phyloP scores from a whole-genome alignment of 2,888 invertebrate species.

The Salpingus planirostris region DNA sequence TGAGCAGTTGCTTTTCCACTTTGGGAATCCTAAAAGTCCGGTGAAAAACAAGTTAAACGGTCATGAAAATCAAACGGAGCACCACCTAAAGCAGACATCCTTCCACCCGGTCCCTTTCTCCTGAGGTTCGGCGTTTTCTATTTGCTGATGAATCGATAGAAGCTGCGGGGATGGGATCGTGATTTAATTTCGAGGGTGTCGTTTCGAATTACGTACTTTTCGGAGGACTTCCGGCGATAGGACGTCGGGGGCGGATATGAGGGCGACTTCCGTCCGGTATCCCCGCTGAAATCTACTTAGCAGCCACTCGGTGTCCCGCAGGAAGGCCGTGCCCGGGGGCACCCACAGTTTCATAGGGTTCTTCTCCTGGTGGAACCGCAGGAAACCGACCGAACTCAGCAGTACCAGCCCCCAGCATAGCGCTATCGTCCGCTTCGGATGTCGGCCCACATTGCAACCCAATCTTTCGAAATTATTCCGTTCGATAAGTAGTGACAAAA shows the following conservation, averaged over 20 bases:
- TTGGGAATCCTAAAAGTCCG: constrained; percentile 28
- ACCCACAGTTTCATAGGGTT: constrained; percentile 71
- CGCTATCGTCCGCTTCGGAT: constrained; percentile 53
- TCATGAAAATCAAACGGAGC: too few relatives aligned
- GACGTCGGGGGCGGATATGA: constrained; percentile 59
- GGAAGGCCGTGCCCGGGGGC: constrained; percentile 61
- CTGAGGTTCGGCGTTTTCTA: constrained; percentile 22
- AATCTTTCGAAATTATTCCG: constrained; percentile 43
- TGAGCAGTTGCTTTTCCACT: constrained; percentile 22
- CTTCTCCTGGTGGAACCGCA: constrained; percentile 61
- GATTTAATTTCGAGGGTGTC: too few relatives aligned
- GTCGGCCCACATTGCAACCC: constrained; percentile 50
- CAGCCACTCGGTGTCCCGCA: constrained; percentile 62
- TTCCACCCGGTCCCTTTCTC: constrained; percentile 38
- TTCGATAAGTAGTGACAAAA: neutral
- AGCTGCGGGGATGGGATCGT: too few relatives aligned
- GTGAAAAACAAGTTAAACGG: too few relatives aligned
- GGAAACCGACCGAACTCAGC: constrained; percentile 52
- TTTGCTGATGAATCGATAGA: constrained; percentile 23
- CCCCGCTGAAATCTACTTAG: constrained; percentile 57
- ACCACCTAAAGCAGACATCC: constrained; percentile 50
- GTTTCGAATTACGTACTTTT: constrained; percentile 31
- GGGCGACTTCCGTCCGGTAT: constrained; percentile 51
- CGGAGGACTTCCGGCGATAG: constrained; percentile 51
- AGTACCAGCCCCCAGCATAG: constrained; percentile 49